Conservation (phyloP, 2,797 vertebrate genomes). For the Rhodeus uyekii region DNA sequence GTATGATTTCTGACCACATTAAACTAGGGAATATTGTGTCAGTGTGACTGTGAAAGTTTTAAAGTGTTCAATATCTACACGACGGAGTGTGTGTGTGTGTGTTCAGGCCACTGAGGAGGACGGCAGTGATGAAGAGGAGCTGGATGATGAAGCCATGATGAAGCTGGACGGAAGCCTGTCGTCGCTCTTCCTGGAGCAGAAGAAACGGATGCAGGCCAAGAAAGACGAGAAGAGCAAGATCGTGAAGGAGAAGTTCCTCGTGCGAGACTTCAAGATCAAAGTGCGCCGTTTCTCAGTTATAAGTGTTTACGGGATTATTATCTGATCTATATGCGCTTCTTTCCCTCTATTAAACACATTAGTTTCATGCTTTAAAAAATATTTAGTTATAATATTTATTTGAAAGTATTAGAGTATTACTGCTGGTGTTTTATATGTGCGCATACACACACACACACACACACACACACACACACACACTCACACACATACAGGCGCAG, state of each 20-base stretch:
- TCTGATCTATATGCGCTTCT: background rate
- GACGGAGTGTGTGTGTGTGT: too few relatives aligned
- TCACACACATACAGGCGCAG: too few relatives aligned
- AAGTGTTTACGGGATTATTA: background rate
- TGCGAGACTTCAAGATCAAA: constrained; percentile 91
- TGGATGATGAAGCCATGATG: constrained; percentile 95
- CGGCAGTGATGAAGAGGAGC: constrained; percentile 76
- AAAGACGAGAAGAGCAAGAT: constrained; percentile 83
- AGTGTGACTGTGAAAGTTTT: too few relatives aligned
- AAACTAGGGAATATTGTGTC: background rate
- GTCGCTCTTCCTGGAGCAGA: constrained; percentile 89
- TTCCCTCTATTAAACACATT: background rate
- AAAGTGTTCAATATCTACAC: too few relatives aligned
- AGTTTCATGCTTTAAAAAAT: background rate
- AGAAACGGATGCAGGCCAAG: constrained; percentile 87
- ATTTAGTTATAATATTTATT: too few relatives aligned
- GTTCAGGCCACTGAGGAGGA: constrained; percentile 78
- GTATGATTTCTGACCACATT: background rate
- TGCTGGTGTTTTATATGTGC: too few relatives aligned
- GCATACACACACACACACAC: too few relatives aligned
- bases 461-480: too few relatives aligned
- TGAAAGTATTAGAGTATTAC: too few relatives aligned
- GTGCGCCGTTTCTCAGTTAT: constrained; percentile 62
- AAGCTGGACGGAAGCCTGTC: constrained; percentile 87
- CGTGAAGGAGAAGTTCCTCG: constrained; percentile 83